Conservation (phyloP, 2,888 invertebrate genomes). For the Epirrita christyi region DNA sequence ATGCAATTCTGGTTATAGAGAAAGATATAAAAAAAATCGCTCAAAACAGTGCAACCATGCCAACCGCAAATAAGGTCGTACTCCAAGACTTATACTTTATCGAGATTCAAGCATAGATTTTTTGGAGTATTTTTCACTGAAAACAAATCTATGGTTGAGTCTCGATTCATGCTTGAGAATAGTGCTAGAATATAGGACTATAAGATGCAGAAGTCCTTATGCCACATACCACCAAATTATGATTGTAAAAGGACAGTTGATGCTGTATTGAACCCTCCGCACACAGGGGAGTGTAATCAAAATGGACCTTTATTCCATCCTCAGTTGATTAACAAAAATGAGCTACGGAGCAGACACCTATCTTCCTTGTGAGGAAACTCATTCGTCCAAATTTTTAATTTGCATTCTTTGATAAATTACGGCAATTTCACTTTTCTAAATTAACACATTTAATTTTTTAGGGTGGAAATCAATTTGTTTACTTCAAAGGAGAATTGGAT, state of each 20-base stretch:
- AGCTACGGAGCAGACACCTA: conserved; percentile 22
- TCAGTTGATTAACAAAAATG: conserved; percentile 33
- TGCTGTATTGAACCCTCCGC: conserved; percentile 23
- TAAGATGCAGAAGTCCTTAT: background rate
- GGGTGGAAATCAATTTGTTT: conserved; percentile 5
- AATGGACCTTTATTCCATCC: conserved; percentile 15
- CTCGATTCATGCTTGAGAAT: too few species aligned
- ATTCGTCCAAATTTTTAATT: conserved; percentile 34
- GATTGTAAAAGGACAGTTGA: conserved; percentile 27
- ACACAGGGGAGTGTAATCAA: conserved; percentile 19
- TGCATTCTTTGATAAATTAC: conserved; percentile 36
- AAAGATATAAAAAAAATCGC: too few species aligned
- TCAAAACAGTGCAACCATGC: too few species aligned
- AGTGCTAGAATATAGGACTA: too few species aligned
- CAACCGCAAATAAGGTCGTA: too few species aligned
- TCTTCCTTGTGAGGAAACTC: conserved; percentile 26
- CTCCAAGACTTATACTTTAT: too few species aligned
- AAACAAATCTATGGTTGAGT: too few species aligned
- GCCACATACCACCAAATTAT: background rate
- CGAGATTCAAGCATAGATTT: too few species aligned
- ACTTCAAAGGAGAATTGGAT: background rate
- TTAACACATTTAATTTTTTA: conserved; percentile 11
- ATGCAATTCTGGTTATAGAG: too few species aligned
- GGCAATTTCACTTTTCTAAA: conserved; percentile 27
- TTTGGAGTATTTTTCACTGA: too few species aligned